Evolutionary conservation across 2,797 vertebrate species (phyloP), one percentile per base, ranked within the genome.

Genomic region (Peromyscus attwateri): DNA sequence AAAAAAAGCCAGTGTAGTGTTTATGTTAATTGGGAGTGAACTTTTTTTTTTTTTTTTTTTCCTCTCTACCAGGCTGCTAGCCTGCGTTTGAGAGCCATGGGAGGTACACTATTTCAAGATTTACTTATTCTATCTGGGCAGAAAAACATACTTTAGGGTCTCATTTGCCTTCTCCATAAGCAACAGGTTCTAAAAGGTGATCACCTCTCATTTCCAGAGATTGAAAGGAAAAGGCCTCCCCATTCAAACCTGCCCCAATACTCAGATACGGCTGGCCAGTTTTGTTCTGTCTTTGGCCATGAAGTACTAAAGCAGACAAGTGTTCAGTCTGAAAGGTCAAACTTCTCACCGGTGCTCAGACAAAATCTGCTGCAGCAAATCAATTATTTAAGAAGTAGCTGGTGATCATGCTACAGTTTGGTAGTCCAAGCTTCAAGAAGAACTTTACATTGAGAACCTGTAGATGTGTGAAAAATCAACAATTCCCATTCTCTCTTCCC

Each of bases 341-440:
- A 75, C 60, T 89, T 82, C 87, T 90, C 70, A 95, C 55, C 40
- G 79, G 37, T 62, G 62, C 66, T 95, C 70, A 73, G 77, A 70
- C 70, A 87, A 92, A 89, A 94, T 71, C 66, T 14, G 82, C n/a
- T 76, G 71, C 29, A 60, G 87, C 6, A 87, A 97, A 96, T 96
- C 96, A 96, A 97, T 96, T 70, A 93, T 95, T 95, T 94, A 93
- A 64, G 90, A 97, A 16, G 82, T 17, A 97, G 46, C 79, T 80
- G 89, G 80, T 70, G 81, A 62, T 89, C 12, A 71, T 0, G 2
- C n/a, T 88, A 81, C 88, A 91, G 31, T 62, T 43, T 77, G 75
- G 81, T 46, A 87, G 85, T 80, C 90, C 14, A 68, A 60, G 37
- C 76, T 85, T 88, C 57, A 94, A 96, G 71, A 93, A 6, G 57